Evolutionary conservation across 2,797 vertebrate genomes (phyloP).

Genomic region (Natrix natrix): DNA sequence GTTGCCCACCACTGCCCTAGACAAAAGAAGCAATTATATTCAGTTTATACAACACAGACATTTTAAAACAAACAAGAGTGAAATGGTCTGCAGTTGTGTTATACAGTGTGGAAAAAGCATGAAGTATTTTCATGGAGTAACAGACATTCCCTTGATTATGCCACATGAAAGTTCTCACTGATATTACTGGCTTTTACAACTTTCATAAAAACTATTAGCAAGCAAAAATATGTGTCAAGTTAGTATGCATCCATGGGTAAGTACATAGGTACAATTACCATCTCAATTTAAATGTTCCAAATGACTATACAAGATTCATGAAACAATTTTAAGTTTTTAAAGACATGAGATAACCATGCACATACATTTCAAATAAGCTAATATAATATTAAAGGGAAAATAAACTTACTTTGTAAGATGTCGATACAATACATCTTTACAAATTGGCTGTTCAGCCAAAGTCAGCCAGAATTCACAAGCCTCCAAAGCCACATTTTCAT

Average conservation of each 20-base stretch:
- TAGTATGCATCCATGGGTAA: background rate
- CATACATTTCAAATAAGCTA: background rate
- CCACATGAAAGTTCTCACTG: background rate
- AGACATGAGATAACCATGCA: background rate
- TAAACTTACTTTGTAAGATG: conserved; percentile 91
- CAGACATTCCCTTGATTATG: background rate
- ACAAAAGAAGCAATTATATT: background rate
- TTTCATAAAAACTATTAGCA: background rate
- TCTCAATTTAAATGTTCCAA: background rate
- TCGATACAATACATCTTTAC: conserved; percentile 91
- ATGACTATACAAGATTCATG: background rate
- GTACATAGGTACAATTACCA: background rate
- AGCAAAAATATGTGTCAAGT: background rate
- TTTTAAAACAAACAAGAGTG: background rate
- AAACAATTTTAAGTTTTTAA: background rate
- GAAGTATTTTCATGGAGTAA: background rate
- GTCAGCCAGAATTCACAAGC: conserved; percentile 98
- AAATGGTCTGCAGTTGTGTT: background rate
- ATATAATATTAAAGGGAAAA: no score
- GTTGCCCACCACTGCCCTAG: no score
- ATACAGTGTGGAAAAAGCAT: background rate
- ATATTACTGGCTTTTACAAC: background rate
- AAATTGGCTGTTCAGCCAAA: conserved; percentile 93
- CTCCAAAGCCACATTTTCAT: conserved; percentile 95
- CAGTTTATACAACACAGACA: background rate